Evolutionary conservation across 2,797 vertebrate species (phyloP).

Genomic region (Anas georgica): DNA sequence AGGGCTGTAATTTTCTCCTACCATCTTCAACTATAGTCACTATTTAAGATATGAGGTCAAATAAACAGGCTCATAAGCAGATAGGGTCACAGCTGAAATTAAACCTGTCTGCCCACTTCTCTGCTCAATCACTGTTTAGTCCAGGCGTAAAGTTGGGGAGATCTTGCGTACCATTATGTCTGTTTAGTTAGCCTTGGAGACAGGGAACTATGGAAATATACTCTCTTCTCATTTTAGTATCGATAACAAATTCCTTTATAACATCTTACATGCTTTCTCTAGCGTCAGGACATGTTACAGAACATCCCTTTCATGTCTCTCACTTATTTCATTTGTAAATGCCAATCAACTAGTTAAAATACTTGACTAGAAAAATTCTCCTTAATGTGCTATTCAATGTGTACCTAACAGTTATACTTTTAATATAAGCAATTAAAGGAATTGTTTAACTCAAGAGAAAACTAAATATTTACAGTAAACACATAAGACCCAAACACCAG

Average conservation of each 20-base stretch:
- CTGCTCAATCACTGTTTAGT: neutral
- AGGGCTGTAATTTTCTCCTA: neutral
- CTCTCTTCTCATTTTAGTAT: neutral
- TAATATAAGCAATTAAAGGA: neutral
- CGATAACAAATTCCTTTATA: neutral
- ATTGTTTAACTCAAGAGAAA: neutral
- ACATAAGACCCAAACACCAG: neutral
- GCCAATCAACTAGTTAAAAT: neutral
- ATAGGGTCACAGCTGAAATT: neutral
- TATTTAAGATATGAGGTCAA: constrained; percentile 1
- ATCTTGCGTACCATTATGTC: neutral
- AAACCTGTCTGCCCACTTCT: neutral
- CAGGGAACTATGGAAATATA: neutral
- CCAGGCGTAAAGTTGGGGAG: neutral
- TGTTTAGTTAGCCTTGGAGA: neutral
- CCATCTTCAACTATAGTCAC: neutral
- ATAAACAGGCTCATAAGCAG: neutral
- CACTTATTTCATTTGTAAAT: neutral
- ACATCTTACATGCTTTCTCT: neutral
- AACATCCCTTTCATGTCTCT: neutral
- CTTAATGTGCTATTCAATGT: neutral
- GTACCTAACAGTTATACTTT: neutral
- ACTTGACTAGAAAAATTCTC: neutral
- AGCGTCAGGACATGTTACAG: neutral
- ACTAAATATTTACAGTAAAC: neutral